Conservation (phyloP, 1,140 invertebrate species). For the Halesus radiatus region DNA sequence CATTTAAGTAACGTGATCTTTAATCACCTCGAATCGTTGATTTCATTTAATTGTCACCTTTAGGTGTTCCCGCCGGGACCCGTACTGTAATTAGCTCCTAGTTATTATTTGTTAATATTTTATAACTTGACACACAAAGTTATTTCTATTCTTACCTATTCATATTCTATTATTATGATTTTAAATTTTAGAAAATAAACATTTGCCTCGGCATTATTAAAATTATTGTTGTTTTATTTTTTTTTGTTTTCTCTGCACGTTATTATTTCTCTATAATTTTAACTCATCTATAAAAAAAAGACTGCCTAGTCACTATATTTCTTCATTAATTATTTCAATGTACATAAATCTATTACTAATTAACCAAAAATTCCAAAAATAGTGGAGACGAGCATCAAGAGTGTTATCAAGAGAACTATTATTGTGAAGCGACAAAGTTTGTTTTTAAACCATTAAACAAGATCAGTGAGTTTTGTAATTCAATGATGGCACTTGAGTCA, state of each 20-base stretch:
- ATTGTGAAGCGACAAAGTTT: neutral
- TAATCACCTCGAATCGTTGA: slow-evolving; percentile 52
- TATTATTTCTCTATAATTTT: slow-evolving; percentile 47
- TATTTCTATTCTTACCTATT: slow-evolving; percentile 54
- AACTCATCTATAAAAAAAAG: slow-evolving; percentile 56
- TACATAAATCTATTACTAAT: slow-evolving; percentile 40
- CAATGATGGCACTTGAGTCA: too few species aligned
- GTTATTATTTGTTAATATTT: slow-evolving; percentile 55
- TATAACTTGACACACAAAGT: slow-evolving; percentile 53
- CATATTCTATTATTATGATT: slow-evolving; percentile 56
- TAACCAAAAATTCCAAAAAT: neutral
- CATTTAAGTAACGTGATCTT: slow-evolving; percentile 55
- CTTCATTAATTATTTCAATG: slow-evolving; percentile 53
- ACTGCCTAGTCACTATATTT: slow-evolving; percentile 58
- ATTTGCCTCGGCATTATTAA: slow-evolving; percentile 68
- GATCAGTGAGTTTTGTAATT: too few species aligned
- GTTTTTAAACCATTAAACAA: neutral
- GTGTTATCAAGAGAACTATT: neutral
- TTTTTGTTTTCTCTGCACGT: slow-evolving; percentile 58
- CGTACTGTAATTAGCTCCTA: slow-evolving; percentile 50
- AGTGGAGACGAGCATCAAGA: neutral
- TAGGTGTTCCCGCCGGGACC: slow-evolving; percentile 3
- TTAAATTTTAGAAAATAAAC: slow-evolving; percentile 72
- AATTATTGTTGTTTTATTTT: slow-evolving; percentile 65
- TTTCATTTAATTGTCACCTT: slow-evolving; percentile 12